Base-by-base conservation (phyloP, 2,888 invertebrate genomes). In the Cheilosia pagana region DNA sequence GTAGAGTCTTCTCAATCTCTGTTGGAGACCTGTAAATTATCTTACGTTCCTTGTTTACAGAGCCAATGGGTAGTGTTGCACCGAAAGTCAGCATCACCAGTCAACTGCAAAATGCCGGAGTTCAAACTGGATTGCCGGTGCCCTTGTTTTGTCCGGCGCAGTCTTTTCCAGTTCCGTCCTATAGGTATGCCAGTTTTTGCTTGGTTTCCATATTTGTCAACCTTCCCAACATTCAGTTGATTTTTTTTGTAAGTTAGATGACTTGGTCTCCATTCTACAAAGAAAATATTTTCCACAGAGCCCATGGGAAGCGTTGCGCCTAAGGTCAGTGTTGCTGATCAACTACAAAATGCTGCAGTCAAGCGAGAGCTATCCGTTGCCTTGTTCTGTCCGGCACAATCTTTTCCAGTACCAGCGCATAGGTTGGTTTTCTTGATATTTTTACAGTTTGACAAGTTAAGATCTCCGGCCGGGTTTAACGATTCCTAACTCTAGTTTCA, bases 71-170 rank as follows among this genome's bases (percentile, higher is more conserved):
- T 75, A 93, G 92, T 81, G 93, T 93, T 28, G 90, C 90, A 0
- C 92, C 92, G 92, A 96, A 96, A 93, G 95, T 96, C 89, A 95
- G 95, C 74, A 94, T 95, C 43, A 92, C 94, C 90, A 95, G 95
- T 93, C 90, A 93, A 87, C 90, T 91, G n/a, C 90, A 90, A 0
- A 89, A 89, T 81, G 88, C 91, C n/a, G 89, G 90, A 39, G 89
- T 89, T 57, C 87, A 89, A 35, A 70, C 87, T n/a, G 87, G 88
- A 87, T 88, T 77, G 87, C 89, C 87, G 88, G 91, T 88, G 93
- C 95, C 95, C 53, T 91, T 96, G 78, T 92, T 95, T 88, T 96
- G 96, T 91, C 95, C 95, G 75, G 95, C 95, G n/a, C 96, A 92
- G 60, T 91, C 91, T 25, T 91, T 90, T 86, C 91, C 91, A 12